Percentiles rank a stretch among this genome's conserved stretches.
Evolutionary conservation across 2,888 invertebrate species (phyloP).

Genomic region (Autographa pulchrina): DNA sequence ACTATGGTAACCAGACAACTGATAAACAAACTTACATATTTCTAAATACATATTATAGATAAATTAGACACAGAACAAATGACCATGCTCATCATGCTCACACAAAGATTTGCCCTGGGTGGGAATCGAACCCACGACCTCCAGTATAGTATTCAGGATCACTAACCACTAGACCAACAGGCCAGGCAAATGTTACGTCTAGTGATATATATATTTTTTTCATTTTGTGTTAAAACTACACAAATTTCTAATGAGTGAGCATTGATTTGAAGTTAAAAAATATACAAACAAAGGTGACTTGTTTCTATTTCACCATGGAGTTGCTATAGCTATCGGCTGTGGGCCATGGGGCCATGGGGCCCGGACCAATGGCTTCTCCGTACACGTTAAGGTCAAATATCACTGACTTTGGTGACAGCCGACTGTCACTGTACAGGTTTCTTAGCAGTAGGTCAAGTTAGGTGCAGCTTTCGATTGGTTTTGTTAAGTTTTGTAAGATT

Average conservation of each 20-base stretch:
- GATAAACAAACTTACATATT: too few relatives aligned
- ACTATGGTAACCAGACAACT: too few relatives aligned
- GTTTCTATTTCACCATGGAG: conserved; percentile 17
- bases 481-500: too few relatives aligned
- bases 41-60: too few relatives aligned
- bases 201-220: too few relatives aligned
- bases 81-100: too few relatives aligned
- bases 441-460: conserved; percentile 18
- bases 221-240: too few relatives aligned
- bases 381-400: conserved; percentile 62
- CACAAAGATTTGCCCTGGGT: too few relatives aligned
- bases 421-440: conserved; percentile 24
- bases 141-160: background rate
- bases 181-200: background rate
- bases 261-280: conserved; percentile 7
- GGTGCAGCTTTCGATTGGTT: background rate
- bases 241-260: background rate
- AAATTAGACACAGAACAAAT: too few relatives aligned
- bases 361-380: conserved; percentile 43
- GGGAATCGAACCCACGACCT: too few relatives aligned
- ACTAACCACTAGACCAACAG: background rate
- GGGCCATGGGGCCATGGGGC: background rate
- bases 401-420: conserved; percentile 62
- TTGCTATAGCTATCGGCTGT: background rate
- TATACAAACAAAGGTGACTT: conserved; percentile 21